Percentiles rank a stretch among this genome's conserved stretches.
These are phyloP conservation scores for Nibea coibor DNA, from an alignment of 2,113 vertebrate species.

Conservation along the genomic window DNA sequence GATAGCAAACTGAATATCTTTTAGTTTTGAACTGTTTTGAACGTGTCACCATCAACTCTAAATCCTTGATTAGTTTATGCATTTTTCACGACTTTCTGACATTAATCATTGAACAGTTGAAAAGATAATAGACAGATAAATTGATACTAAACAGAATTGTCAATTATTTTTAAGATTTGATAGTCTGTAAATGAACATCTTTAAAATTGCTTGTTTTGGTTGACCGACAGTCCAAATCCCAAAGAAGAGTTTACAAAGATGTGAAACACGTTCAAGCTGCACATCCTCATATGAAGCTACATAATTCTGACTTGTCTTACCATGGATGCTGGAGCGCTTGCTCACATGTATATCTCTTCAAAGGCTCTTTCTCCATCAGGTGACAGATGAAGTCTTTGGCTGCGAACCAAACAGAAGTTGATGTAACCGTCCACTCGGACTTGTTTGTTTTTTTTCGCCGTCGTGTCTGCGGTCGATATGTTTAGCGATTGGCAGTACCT, in stretches of 20 bases:
- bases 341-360: slow-evolving; percentile 94
- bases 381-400: slow-evolving; percentile 98
- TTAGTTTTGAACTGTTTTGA: too few species aligned
- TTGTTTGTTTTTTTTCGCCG: too few species aligned
- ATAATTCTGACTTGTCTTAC: slow-evolving; percentile 78
- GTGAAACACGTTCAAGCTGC: not conserved
- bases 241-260: not conserved
- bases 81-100: too few species aligned
- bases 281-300: not conserved
- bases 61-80: too few species aligned
- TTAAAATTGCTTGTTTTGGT: not conserved
- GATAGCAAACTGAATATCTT: not conserved
- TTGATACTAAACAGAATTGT: too few species aligned
- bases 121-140: too few species aligned
- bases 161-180: not conserved
- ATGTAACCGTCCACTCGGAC: not conserved
- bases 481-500: slow-evolving; percentile 78
- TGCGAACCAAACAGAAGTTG: slow-evolving; percentile 64
- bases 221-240: not conserved
- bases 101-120: too few species aligned
- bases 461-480: not conserved
- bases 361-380: slow-evolving; percentile 96
- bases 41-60: too few species aligned
- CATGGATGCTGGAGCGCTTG: slow-evolving; percentile 97
- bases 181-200: not conserved